Conservation (phyloP, 2,888 invertebrate genomes). For the Drosophila histrio region DNA sequence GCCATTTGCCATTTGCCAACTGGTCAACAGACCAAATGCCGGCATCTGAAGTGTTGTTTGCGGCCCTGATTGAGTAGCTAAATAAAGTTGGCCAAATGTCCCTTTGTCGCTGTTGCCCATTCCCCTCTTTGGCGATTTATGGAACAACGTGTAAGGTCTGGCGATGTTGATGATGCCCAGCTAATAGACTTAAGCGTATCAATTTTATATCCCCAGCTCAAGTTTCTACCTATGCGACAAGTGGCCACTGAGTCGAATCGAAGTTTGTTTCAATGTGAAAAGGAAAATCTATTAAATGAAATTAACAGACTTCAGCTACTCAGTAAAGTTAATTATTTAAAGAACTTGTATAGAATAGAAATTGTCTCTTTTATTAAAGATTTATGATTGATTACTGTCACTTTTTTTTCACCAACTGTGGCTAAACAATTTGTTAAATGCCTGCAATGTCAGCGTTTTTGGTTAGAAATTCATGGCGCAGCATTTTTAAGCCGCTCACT, state of each 20-base stretch:
- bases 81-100: constrained; percentile 62
- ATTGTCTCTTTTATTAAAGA: neutral
- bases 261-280: constrained; percentile 2
- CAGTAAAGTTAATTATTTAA: constrained; percentile 43
- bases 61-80: constrained; percentile 76
- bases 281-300: constrained; percentile 27
- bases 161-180: constrained; percentile 25
- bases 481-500: constrained; percentile 50
- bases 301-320: constrained; percentile 15
- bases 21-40: constrained; percentile 50
- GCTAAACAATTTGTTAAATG: neutral
- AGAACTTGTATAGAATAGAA: constrained; percentile 4
- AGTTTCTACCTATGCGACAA: constrained; percentile 25
- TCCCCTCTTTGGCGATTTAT: constrained; percentile 45
- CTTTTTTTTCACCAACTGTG: neutral
- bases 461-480: constrained; percentile 39
- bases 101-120: constrained; percentile 18
- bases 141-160: constrained; percentile 34
- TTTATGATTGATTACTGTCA: neutral
- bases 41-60: constrained; percentile 71
- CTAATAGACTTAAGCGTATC: constrained; percentile 60
- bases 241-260: constrained; percentile 8
- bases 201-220: constrained; percentile 35
- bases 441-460: neutral
- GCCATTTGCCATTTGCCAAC: constrained; percentile 41